phyloP scores from a whole-genome alignment of 2,888 invertebrate genomes.

The Urechis unicinctus region DNA sequence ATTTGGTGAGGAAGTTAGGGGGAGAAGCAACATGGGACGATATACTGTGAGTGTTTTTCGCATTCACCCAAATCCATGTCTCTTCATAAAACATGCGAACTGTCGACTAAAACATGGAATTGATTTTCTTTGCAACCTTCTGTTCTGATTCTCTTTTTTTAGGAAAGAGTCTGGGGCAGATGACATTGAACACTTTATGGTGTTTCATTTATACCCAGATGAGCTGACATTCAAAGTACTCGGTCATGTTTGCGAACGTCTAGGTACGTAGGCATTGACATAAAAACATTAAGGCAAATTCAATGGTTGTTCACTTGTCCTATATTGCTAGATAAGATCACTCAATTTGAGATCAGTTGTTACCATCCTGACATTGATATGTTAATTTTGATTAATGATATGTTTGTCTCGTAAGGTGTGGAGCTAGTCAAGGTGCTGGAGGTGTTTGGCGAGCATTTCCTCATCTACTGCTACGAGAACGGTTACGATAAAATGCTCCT shows the following conservation, averaged over 20 bases:
- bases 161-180: too few relatives aligned
- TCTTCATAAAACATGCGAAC: too few relatives aligned
- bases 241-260: conserved; percentile 18
- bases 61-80: too few relatives aligned
- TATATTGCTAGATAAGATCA: too few relatives aligned
- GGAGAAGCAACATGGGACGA: conserved; percentile 36
- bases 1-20: conserved; percentile 33
- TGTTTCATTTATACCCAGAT: conserved; percentile 25
- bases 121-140: too few relatives aligned
- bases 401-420: conserved; percentile 34
- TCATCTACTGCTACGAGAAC: conserved; percentile 37
- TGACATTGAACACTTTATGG: conserved; percentile 16
- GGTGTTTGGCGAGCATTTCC: conserved; percentile 44
- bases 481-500: conserved; percentile 45
- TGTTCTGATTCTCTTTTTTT: too few relatives aligned
- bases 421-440: conserved; percentile 39
- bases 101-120: too few relatives aligned
- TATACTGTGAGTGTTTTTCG: conserved; percentile 36
- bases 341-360: too few relatives aligned
- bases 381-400: too few relatives aligned
- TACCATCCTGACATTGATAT: too few relatives aligned
- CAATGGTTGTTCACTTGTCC: too few relatives aligned
- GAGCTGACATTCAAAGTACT: conserved; percentile 22
- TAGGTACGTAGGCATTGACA: neutral
- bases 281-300: too few relatives aligned